These are phyloP conservation scores for Orchesellides sinensis DNA, from an alignment of 2,888 invertebrate species.

Conservation along the genomic window DNA sequence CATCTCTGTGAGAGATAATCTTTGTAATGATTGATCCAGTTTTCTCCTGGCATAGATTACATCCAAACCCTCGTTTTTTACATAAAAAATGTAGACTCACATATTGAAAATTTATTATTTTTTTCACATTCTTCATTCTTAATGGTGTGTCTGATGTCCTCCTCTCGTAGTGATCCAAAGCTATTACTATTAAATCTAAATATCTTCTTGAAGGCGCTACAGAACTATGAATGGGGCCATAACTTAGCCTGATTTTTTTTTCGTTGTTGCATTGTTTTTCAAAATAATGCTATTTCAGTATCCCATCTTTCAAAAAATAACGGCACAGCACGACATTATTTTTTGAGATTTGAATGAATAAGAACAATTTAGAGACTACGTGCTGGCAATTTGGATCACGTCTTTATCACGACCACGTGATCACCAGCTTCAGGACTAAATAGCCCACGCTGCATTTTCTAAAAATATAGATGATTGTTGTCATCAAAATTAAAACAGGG, in stretches of 20 bases:
- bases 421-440: conserved; percentile 9
- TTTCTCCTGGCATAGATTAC: too few species aligned
- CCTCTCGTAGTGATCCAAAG: too few species aligned
- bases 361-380: conserved; percentile 7
- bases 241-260: too few species aligned
- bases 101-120: too few species aligned
- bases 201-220: not conserved
- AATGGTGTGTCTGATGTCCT: too few species aligned
- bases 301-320: conserved; percentile 59
- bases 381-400: conserved; percentile 62
- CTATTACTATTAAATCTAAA: too few species aligned
- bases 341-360: conserved; percentile 5
- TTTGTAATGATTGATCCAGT: too few species aligned
- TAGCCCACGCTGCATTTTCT: conserved; percentile 10
- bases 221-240: too few species aligned
- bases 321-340: conserved; percentile 49
- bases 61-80: too few species aligned
- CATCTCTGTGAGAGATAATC: too few species aligned
- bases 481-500: conserved; percentile 35
- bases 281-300: conserved; percentile 37
- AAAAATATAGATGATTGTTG: conserved; percentile 16
- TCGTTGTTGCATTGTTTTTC: conserved; percentile 32
- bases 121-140: too few species aligned
- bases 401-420: conserved; percentile 50
- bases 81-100: too few species aligned